Base-by-base conservation (phyloP, 92 coral and sea anemone species). In the Phymanthus crucifer region DNA sequence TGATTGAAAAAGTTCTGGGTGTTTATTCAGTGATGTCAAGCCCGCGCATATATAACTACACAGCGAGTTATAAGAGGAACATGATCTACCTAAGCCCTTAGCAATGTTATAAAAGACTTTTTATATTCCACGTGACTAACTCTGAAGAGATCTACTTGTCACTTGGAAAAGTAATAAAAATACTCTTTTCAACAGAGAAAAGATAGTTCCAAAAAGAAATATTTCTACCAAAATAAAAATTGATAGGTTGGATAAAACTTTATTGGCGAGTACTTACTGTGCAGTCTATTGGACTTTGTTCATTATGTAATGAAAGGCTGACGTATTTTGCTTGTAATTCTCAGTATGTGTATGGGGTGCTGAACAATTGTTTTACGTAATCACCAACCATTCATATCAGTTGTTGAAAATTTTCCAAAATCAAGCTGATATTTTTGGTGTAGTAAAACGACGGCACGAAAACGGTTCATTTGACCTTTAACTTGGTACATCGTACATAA, bases 291-390 rank as follows among this genome's bases (percentile, higher is more conserved):
- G 32, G 35, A 61, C 14, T 29, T 9, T 61, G 14, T 61, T 61
- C 36, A 61, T 61, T 8, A 61, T 10, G 33, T 61, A 54, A 29
- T 61, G 68, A 61, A 61, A 61, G 68, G 29, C 32, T 61, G 34
- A 29, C 33, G 16, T 61, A 13, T 8, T 61, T 29, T 10, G 2
- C 1, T 23, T 61, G 36, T 27, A 6, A 11, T 24, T 61, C 68
- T 61, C 68, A 61, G 68, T 61, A 54, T 54, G 68, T 61, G 33
- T 61, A 61, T 61, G 17, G 36, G 68, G 36, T 61, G 68, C 29
- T 26, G 33, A 61, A 61, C 68, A 61, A 61, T 61, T 61, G 33
- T 61, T 61, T 29, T 4, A 61, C 34, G 32, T 61, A 24, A 61
- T 27, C 34, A 18, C 68, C 4, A 24, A 12, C 68, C 16, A 61